phyloP scores from a whole-genome alignment of 2,888 invertebrate species.

The Euzophera pinguis region DNA sequence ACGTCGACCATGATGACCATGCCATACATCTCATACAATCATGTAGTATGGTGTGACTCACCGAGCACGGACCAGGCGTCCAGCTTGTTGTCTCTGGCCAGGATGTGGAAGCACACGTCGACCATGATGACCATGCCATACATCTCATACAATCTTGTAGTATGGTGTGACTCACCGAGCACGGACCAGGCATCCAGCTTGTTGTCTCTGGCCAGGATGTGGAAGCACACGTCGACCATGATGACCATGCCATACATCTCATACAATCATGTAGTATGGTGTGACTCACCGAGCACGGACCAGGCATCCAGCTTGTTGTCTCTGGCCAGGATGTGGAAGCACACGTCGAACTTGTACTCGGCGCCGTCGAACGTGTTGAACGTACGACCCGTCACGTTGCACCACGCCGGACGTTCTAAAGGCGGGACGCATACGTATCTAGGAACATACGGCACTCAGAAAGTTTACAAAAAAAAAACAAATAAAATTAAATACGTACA shows the following conservation, averaged over 20 bases:
- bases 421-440: conserved; percentile 84
- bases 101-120: conserved; percentile 89
- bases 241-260: too few relatives aligned
- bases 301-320: conserved; percentile 84
- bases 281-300: conserved; percentile 83
- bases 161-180: conserved; percentile 80
- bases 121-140: too few relatives aligned
- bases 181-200: conserved; percentile 84
- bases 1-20: too few relatives aligned
- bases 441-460: too few relatives aligned
- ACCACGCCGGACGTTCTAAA: conserved; percentile 82
- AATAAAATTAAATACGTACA: conserved; percentile 8
- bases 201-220: conserved; percentile 86
- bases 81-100: conserved; percentile 84
- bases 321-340: conserved; percentile 88
- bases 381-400: conserved; percentile 86
- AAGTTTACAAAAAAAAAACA: too few relatives aligned
- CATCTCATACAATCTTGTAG: too few relatives aligned
- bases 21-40: too few relatives aligned
- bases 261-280: too few relatives aligned
- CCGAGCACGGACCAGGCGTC: too few relatives aligned
- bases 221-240: conserved; percentile 90
- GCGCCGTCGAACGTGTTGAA: conserved; percentile 90
- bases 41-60: too few relatives aligned
- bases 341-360: conserved; percentile 89